phyloP scores from a whole-genome alignment of 2,888 invertebrate species.

The Anoncus sp. region DNA sequence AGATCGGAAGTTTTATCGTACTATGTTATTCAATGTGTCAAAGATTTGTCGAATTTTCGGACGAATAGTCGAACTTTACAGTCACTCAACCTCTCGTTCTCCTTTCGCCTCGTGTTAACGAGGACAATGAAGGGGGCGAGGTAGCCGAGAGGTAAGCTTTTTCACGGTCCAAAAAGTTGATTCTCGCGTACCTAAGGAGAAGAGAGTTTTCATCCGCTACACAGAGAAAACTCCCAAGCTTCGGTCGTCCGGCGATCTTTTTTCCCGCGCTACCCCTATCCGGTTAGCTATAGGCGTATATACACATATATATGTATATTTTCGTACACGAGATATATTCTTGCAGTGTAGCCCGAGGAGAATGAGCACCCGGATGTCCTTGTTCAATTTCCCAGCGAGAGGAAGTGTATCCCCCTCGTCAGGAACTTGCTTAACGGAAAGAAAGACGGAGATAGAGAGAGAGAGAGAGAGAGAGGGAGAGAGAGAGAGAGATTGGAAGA shows the following conservation, averaged over 20 bases:
- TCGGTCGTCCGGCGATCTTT: constrained; percentile 17
- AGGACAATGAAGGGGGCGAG: constrained; percentile 7
- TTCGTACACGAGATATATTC: constrained; percentile 43
- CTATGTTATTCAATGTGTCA: constrained; percentile 32
- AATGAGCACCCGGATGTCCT: constrained; percentile 59
- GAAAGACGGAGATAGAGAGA: constrained; percentile 15
- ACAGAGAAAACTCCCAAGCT: constrained; percentile 46
- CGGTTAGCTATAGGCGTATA: constrained; percentile 15
- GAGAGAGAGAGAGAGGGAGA: constrained; percentile 22
- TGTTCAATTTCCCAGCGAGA: constrained; percentile 56
- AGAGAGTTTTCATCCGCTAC: constrained; percentile 27
- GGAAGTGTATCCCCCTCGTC: constrained; percentile 55
- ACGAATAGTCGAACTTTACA: constrained; percentile 29
- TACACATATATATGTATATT: constrained; percentile 19
- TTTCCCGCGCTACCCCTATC: constrained; percentile 35
- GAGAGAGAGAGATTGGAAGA: constrained; percentile 13
- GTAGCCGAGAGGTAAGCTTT: constrained; percentile 32
- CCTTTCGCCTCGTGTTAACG: constrained; percentile 1
- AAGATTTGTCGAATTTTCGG: constrained; percentile 10
- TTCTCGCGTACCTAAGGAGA: constrained; percentile 26
- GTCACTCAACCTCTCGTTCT: constrained; percentile 16
- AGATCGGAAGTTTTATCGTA: not conserved
- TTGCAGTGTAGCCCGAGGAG: constrained; percentile 44
- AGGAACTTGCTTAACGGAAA: constrained; percentile 54
- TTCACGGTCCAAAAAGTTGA: constrained; percentile 34